Evolutionary conservation across 1,140 invertebrate genomes (phyloP).

Genomic region (Drosophila littoralis): DNA sequence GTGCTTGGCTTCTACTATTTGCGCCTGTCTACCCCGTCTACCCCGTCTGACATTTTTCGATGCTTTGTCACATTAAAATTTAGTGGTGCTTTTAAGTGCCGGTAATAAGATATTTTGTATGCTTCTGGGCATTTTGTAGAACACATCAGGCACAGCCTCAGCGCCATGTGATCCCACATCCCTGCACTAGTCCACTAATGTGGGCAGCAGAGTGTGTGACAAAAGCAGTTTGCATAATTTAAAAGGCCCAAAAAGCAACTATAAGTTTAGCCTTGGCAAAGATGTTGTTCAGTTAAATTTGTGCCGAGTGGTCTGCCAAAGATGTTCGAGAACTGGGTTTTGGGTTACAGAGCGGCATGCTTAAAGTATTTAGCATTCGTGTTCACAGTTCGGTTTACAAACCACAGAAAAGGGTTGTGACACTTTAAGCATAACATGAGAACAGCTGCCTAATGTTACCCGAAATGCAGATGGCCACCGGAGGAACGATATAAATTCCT

Average conservation of each 20-base stretch:
- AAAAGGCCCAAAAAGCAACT: constrained; percentile 53
- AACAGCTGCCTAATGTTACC: constrained; percentile 36
- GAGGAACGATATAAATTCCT: constrained; percentile 1
- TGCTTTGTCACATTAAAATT: constrained; percentile 52
- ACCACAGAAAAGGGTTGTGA: constrained; percentile 40
- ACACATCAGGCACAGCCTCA: constrained; percentile 27
- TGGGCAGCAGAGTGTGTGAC: constrained; percentile 19
- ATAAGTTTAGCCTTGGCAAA: constrained; percentile 41
- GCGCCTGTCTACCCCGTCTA: background rate
- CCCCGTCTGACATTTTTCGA: constrained; percentile 32
- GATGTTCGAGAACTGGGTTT: background rate
- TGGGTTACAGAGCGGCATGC: constrained; percentile 19
- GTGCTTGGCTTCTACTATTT: background rate
- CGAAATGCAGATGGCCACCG: constrained; percentile 28
- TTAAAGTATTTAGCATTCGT: constrained; percentile 18
- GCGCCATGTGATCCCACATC: constrained; percentile 29
- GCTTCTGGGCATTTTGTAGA: constrained; percentile 35
- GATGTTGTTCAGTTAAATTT: constrained; percentile 10
- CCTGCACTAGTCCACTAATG: background rate
- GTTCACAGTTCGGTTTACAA: constrained; percentile 40
- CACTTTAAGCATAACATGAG: constrained; percentile 23
- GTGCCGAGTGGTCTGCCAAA: background rate
- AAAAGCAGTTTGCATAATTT: constrained; percentile 54
- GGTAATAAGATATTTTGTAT: constrained; percentile 61
- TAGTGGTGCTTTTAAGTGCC: constrained; percentile 55